Base-by-base conservation (phyloP, 2,888 invertebrate genomes). In the Harpalus rubripes region DNA sequence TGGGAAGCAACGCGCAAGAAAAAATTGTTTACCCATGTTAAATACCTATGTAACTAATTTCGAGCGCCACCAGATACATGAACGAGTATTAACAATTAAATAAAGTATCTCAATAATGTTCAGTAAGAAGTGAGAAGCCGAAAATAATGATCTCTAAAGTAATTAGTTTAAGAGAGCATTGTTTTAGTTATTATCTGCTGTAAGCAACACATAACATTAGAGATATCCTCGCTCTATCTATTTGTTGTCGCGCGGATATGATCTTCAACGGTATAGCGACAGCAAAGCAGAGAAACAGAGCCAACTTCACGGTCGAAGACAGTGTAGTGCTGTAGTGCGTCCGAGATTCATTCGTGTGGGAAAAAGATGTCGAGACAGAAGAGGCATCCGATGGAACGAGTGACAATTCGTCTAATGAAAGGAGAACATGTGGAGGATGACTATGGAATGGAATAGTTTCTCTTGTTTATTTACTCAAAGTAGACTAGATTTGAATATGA, bases 251-350 rank as follows among this genome's bases (percentile, higher is more conserved):
- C 81, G 63, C 81, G 81, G 81, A 81, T 81, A 81, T 81, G 81
- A 81, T 81, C 81, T 81, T 81, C 63, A 81, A 81, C 81, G 81
- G 81, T 81, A 81, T 65, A 81, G 81, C 63, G 65, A 81, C 81
- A 80, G 61, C 58, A 32, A 32, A 3, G 5, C 32, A 32, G 44
- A 52, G 44, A 8, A 52, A 52, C 10, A 52, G 44, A 81, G 63
- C 65, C 41, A 65, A 12, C 81, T 63, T 81, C 81, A 81, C 81
- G 81, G 63, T 81, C 41, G 81, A 81, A 44, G 65, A 16, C 39
- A 65, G 39, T 63, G 10, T 16, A 65, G 39, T 63, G 10, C 44
- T 63, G 10, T 16, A 65, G 39, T 63, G 10, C 44, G 81, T 65
- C 52, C 81, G 81, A 81, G 81, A 81, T 81, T 81, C 65, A 44